These are phyloP conservation scores for Drosophila simulans DNA, from an alignment of 1,140 invertebrate species.

Conservation along the genomic window DNA sequence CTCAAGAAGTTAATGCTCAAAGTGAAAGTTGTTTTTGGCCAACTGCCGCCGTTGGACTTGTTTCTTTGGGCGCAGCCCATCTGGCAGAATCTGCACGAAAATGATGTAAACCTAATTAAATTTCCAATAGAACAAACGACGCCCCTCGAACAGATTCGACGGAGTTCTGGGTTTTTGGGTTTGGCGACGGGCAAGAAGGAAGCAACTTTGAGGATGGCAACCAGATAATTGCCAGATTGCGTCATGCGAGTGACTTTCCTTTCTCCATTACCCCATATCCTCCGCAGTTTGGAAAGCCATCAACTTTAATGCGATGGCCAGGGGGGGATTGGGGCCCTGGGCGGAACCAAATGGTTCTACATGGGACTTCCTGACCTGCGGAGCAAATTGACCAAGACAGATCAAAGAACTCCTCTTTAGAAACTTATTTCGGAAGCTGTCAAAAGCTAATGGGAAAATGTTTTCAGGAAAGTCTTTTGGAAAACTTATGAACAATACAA, in stretches of 20 bases:
- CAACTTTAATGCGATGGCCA: slow-evolving; percentile 33
- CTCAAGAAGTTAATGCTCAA: slow-evolving; percentile 16
- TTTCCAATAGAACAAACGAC: slow-evolving; percentile 70
- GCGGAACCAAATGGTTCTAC: slow-evolving; percentile 20
- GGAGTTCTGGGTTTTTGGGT: slow-evolving; percentile 4
- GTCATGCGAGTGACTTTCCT: slow-evolving; percentile 67
- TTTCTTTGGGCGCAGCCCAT: slow-evolving; percentile 52
- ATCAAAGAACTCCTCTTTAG: slow-evolving; percentile 26
- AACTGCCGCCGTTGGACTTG: slow-evolving; percentile 42
- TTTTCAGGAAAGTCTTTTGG: neutral
- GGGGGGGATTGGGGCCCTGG: neutral
- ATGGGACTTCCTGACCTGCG: slow-evolving; percentile 29
- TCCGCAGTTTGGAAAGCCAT: slow-evolving; percentile 33
- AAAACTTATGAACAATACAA: neutral
- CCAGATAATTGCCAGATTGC: slow-evolving; percentile 78
- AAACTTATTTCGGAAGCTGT: slow-evolving; percentile 12
- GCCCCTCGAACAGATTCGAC: slow-evolving; percentile 34
- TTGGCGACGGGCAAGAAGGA: slow-evolving; percentile 7
- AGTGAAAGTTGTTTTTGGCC: slow-evolving; percentile 67
- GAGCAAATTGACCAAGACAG: slow-evolving; percentile 42
- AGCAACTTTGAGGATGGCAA: slow-evolving; percentile 58
- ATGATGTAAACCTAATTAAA: slow-evolving; percentile 82
- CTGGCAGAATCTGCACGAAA: slow-evolving; percentile 71
- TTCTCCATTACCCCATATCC: slow-evolving; percentile 27
- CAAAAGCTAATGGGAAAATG: neutral